These are phyloP conservation scores for Apamea sordens DNA, from an alignment of 2,888 invertebrate genomes.

Conservation along the genomic window DNA sequence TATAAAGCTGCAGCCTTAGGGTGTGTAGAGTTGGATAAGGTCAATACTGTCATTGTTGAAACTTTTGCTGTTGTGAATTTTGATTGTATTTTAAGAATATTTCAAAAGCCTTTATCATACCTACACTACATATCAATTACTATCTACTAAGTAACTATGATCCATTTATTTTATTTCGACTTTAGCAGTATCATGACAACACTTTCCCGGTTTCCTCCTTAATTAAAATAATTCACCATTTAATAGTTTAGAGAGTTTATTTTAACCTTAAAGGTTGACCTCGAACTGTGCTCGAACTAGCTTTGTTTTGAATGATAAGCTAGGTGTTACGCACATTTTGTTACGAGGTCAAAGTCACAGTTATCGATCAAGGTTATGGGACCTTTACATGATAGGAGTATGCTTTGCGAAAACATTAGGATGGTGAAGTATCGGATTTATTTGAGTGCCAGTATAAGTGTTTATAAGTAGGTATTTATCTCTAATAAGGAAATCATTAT, in stretches of 20 bases:
- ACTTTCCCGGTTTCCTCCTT: background rate
- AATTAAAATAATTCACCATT: constrained; percentile 4
- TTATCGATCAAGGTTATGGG: constrained; percentile 65
- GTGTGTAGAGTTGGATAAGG: constrained; percentile 17
- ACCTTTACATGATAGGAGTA: constrained; percentile 50
- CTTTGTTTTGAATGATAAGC: constrained; percentile 66
- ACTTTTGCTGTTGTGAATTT: constrained; percentile 17
- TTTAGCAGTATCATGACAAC: background rate
- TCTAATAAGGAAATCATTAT: constrained; percentile 15
- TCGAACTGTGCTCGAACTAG: constrained; percentile 56
- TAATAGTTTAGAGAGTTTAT: constrained; percentile 13
- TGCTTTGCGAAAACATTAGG: constrained; percentile 43
- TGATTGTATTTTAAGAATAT: constrained; percentile 2
- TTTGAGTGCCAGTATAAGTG: constrained; percentile 10
- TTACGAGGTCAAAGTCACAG: constrained; percentile 74
- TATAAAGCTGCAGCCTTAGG: constrained; percentile 21
- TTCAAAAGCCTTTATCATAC: constrained; percentile 21
- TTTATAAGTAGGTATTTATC: constrained; percentile 36
- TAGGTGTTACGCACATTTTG: constrained; percentile 60
- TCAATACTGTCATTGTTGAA: constrained; percentile 18
- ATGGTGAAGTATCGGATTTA: constrained; percentile 21
- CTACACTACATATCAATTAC: background rate
- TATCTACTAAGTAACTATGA: background rate
- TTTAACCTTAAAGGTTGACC: constrained; percentile 40
- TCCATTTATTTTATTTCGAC: background rate